Percentiles rank a stretch among this genome's conserved stretches.
These are phyloP conservation scores for Leucania comma DNA, from an alignment of 2,888 invertebrate genomes.

Conservation along the genomic window DNA sequence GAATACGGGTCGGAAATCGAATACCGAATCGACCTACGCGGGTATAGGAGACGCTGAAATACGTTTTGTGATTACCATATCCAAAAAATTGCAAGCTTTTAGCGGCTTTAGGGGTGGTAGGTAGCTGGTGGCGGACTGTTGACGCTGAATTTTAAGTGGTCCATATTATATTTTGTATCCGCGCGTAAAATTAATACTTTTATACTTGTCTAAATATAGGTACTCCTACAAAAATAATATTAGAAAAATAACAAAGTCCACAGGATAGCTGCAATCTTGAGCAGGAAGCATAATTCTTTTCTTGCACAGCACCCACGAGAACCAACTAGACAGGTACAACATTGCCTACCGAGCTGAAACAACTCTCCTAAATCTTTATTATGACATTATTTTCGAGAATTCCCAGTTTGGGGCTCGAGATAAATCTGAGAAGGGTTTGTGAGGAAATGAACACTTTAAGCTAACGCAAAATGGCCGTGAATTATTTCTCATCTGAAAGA, in stretches of 20 bases:
- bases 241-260: neutral
- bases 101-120: neutral
- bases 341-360: neutral
- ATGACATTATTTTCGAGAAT: conserved; percentile 27
- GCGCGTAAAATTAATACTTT: neutral
- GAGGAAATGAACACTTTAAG: conserved; percentile 42
- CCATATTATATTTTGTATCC: neutral
- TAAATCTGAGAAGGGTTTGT: conserved; percentile 43
- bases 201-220: neutral
- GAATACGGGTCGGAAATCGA: neutral
- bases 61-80: neutral
- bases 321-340: neutral
- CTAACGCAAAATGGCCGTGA: conserved; percentile 14
- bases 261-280: neutral
- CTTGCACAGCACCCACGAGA: neutral
- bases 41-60: neutral
- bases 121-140: neutral
- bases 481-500: conserved; percentile 30
- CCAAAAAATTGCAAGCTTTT: neutral
- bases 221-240: too few relatives aligned
- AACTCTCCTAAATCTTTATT: conserved; percentile 23
- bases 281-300: neutral
- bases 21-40: neutral
- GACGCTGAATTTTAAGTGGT: neutral
- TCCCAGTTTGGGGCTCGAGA: conserved; percentile 1